Evolutionary conservation across 2,888 invertebrate species (phyloP), one percentile per base, ranked within the genome.

Genomic region (Lasioglossum villosulum): DNA sequence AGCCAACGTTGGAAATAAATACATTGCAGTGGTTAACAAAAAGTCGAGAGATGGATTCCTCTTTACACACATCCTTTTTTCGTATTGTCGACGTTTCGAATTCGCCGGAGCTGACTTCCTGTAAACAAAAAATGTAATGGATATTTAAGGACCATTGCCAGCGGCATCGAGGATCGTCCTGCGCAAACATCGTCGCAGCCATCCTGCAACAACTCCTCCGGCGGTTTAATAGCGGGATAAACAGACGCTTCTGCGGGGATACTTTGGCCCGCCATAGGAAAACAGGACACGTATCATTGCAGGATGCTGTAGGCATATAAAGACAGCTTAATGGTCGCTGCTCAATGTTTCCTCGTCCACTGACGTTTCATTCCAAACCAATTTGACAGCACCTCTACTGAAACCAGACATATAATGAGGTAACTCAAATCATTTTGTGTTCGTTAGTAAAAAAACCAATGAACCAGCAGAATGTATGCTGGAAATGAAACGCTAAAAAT

Each of bases 241-340:
- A 83, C 78, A 82, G 76, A 52, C 81, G 73, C 75, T 81, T 87
- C 78, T 79, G 73, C 81, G 72, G 80, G 85, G 75, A 77, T 81
- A 81, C 80, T 78, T 83, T 68, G 78, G 45, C 63, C 73, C 19
- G 23, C 27, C 39, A 78, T 82, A 86, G 79, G 82, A 71, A 81
- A 86, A 76, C 86, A 79, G 76, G 76, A 74, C 86, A 86, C 86
- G 82, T 86, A 83, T 86, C 80, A 74, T 86, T 79, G 78, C 52
- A 42, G 71, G 84, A 80, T 85, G 85, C 85, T 66, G 59, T 30
- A 52, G 85, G 85, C 85, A 85, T 85, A 85, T 80, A 85, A 85
- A 85, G 85, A 85, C 80, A 79, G 75, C 75, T 84, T 84, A 84
- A 84, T 84, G 66, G 79, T 56, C 56, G 72, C 37, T 56, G 52